Base-by-base conservation (phyloP, 2,113 vertebrate genomes). In the Esox niger region DNA sequence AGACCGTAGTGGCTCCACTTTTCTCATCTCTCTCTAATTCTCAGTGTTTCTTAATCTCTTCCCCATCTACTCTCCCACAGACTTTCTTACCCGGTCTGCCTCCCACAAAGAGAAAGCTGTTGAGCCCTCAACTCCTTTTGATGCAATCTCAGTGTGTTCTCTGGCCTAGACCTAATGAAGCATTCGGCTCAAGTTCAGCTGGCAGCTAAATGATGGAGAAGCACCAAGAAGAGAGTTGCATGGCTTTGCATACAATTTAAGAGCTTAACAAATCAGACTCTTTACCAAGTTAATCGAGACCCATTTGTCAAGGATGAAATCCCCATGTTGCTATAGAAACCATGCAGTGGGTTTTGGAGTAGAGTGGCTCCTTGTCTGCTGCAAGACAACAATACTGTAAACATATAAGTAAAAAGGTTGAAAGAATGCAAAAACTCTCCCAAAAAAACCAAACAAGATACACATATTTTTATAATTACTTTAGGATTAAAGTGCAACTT, bases 321-420 rank as follows among this genome's bases (percentile, higher is more conserved):
- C 71, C 67, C 70, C 67, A 54, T 15, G 84, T 88, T 86, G 79
- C 86, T 78, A 87, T 86, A 73, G 89, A 82, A 84, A 91, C 86
- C 65, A 81, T 31, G 46, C 79, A 78, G 69, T 23, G 70, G 71
- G 30, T 54, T 69, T 79, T 85, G 82, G 80, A 80, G 57, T 78
- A 74, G 65, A 30, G 66, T 64, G 35, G 74, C 66, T 74, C 79
- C 33, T 59, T 67, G 55, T 79, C 74, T 32, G 3, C 74, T 30
- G 3, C 38, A 56, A 77, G 21, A 76, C 56, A 63, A 81, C 29
- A 52, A 52, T 52, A 52, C 17, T 7, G 57, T 32, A 35, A 79
- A 81, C 73, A 75, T 79, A 80, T 43, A 59, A 73, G 70, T 62
- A 30, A 5, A n/a, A 30, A 58, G 5, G 6, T n/a, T 23, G 15